Base-by-base conservation (phyloP, 2,888 invertebrate species). In the Tinea semifulvella region DNA sequence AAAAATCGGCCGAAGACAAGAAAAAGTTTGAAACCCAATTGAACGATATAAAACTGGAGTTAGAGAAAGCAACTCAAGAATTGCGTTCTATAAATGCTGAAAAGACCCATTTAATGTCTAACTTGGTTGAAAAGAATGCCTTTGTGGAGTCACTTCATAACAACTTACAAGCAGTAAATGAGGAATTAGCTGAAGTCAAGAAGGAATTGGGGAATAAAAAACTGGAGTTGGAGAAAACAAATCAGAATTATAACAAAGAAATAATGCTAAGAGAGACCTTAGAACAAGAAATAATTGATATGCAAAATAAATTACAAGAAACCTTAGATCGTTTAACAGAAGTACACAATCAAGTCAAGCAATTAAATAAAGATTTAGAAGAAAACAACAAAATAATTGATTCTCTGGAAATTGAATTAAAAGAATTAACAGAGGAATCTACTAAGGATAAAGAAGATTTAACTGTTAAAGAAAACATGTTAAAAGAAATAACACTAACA, bases 221-320 rank as follows among this genome's bases (percentile, higher is more conserved):
- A 28, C 11, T 17, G n/a, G 11, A 43, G 16, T 60, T 42, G 46
- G 43, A 44, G 47, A 61, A 19, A 46, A 20, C 53, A 60, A 47
- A 47, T 46, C 25, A 22, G 25, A 22, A 22, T 5, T 7, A 22
- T 22, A 7, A 22, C 5, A 22, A 22, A 22, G 52, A 1, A 55
- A 56, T 47, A 38, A 47, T 39, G 14, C 8, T 50, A 58, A 39
- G n/a, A n/a, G n/a, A n/a, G n/a, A n/a, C n/a, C n/a, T n/a, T 49
- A 18, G 52, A 63, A 51, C 50, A 57, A 36, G 55, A 61, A 46
- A 43, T 64, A 1, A 59, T 36, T n/a, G n/a, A n/a, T n/a, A n/a
- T n/a, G n/a, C n/a, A n/a, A n/a, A n/a, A n/a, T n/a, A n/a, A n/a
- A 16, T 7, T 16, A 14, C 36, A 36, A 10, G 7, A 36, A 36